Base-by-base conservation (phyloP, 1,140 invertebrate species). In the Melipona quadrifasciata region DNA sequence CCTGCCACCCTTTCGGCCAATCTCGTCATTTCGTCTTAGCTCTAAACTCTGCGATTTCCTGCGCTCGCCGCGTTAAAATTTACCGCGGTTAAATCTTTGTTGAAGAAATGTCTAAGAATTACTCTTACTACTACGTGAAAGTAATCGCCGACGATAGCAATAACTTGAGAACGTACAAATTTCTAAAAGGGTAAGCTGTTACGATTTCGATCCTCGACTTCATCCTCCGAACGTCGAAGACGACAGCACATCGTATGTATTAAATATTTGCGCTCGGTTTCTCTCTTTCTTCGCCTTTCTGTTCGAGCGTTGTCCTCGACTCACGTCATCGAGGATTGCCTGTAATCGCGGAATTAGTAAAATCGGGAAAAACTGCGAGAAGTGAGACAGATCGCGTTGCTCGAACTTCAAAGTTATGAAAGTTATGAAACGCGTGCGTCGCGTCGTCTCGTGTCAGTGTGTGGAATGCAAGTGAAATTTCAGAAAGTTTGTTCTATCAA, bases 71-170 rank as follows among this genome's bases (percentile, higher is more conserved):
- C 21, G 39, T 24, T 64, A 75, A 81, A 70, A 82, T 75, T 80
- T 81, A 81, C 55, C 34, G n/a, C 24, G 51, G n/a, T 55, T 21
- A 55, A 34, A 70, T 72, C 80, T 64, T 64, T 51, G 76, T 82
- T 31, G 57, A 31, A 57, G 77, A 58, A 19, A 93, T 93, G 91
- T 87, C 86, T 31, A 31, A 31, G 70, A 92, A 90, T 89, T 94
- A 91, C 39, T 91, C 92, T 24, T 94, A 93, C 71, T 93, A 91
- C 39, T 94, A 94, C 70, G 89, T 87, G 21, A 92, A 92, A 87
- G 84, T 89, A 10, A 76, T 93, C 55, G 65, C 72, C 51, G 84
- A 89, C n/a, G 82, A 84, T 12, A 65, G 85, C 53, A 80, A 88
- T 10, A 82, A 82, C 10, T 65, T 90, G 17, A 91, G 85, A 68